phyloP scores from a whole-genome alignment of 2,888 invertebrate species.

The Leptinotarsa rubiginosa region DNA sequence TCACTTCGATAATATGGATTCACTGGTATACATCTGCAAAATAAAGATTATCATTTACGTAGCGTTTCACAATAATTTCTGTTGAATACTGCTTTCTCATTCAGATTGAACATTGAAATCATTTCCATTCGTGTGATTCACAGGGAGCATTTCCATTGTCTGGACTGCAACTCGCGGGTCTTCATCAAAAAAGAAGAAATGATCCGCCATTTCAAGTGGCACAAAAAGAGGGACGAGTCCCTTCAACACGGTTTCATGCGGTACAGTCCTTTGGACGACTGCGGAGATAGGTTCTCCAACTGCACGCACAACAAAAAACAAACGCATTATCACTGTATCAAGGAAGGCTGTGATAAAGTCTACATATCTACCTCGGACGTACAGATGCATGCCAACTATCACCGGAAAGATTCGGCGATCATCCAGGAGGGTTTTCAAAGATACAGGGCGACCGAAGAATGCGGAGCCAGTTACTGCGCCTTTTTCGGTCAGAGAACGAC shows the following conservation, averaged over 20 bases:
- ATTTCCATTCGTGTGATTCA: conserved; percentile 44
- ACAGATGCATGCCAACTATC: conserved; percentile 99
- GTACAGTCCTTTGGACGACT: conserved; percentile 93
- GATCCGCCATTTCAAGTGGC: conserved; percentile 99
- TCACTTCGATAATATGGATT: too few species aligned
- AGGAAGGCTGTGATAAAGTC: conserved; percentile 88
- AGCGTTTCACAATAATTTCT: too few species aligned
- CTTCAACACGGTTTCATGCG: conserved; percentile 92
- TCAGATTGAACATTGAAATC: not conserved
- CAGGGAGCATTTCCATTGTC: conserved; percentile 94
- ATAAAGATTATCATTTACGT: too few species aligned
- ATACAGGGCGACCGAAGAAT: conserved; percentile 95
- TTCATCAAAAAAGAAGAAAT: conserved; percentile 98
- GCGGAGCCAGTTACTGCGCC: conserved; percentile 89
- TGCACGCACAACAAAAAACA: conserved; percentile 95
- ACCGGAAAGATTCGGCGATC: conserved; percentile 96
- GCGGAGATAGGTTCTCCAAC: conserved; percentile 75
- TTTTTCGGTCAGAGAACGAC: conserved; percentile 96
- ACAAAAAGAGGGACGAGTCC: conserved; percentile 97
- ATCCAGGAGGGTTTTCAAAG: conserved; percentile 98
- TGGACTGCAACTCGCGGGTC: conserved; percentile 83
- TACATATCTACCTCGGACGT: conserved; percentile 99
- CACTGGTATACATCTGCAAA: too few species aligned
- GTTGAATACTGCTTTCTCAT: too few species aligned
- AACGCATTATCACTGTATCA: conserved; percentile 97